phyloP scores from a whole-genome alignment of 1,140 invertebrate species.

The Zaprionus camerounensis region DNA sequence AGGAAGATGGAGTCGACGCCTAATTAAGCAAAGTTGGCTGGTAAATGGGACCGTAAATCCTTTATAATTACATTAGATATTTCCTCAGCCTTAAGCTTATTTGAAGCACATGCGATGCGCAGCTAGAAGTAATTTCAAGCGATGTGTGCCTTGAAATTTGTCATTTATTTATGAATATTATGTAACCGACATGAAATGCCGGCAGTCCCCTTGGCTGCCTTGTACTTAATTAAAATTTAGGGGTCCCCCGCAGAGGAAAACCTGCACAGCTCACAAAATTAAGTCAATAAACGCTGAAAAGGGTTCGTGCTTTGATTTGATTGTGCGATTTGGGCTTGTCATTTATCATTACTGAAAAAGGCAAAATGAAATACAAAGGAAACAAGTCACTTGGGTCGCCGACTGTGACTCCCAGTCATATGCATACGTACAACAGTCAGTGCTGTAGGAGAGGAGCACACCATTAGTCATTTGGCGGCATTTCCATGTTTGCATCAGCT shows the following conservation, averaged over 20 bases:
- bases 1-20: slow-evolving; percentile 17
- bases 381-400: slow-evolving; percentile 57
- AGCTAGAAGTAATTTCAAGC: slow-evolving; percentile 49
- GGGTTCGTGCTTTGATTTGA: slow-evolving; percentile 70
- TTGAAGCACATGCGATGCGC: slow-evolving; percentile 51
- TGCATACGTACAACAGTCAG: slow-evolving; percentile 21
- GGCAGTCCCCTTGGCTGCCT: slow-evolving; percentile 3
- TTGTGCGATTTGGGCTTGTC: slow-evolving; percentile 66
- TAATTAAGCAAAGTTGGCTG: slow-evolving; percentile 70
- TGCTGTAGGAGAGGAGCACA: slow-evolving; percentile 20
- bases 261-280: slow-evolving; percentile 34
- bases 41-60: slow-evolving; percentile 73
- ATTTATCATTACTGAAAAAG: slow-evolving; percentile 68
- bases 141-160: slow-evolving; percentile 66
- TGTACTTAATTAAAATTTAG: slow-evolving; percentile 75
- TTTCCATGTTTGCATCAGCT: slow-evolving; percentile 69
- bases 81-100: slow-evolving; percentile 38
- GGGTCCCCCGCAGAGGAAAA: slow-evolving; percentile 9
- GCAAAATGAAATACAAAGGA: slow-evolving; percentile 37
- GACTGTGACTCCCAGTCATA: slow-evolving; percentile 11
- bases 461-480: slow-evolving; percentile 75
- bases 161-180: slow-evolving; percentile 79
- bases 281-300: slow-evolving; percentile 75
- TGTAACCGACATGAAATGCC: slow-evolving; percentile 61
- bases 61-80: slow-evolving; percentile 65